Evolutionary conservation across 30 jellyfish, hydroid and myxozoan genomes (phyloP), one percentile per base, ranked within the genome.

Genomic region (Nemopilema nomurai): DNA sequence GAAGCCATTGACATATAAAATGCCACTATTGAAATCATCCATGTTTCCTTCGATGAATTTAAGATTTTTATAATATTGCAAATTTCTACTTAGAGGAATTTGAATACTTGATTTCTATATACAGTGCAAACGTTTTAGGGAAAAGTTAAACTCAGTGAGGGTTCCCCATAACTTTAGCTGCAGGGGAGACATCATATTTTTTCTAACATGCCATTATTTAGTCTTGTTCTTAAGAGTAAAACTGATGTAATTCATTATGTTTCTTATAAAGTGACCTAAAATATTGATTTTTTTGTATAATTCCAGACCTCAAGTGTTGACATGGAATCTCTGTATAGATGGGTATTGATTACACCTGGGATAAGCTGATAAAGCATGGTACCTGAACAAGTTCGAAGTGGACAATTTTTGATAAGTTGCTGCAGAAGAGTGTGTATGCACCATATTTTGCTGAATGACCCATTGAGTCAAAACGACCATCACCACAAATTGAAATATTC

Each of bases 341-440:
- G 57, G 6, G 57, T 41, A 6, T 6, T 41, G 57, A 3, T 41
- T 41, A 6, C 13, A 13, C 6, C 13, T 41, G 57, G 57, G 9
- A 6, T 41, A 41, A 3, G 6, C 13, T 13, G 57, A 41, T 41
- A 41, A 41, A 41, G 57, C 6, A 13, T 41, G 57, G 26, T 29
- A 83, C 86, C 86, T 83, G 92, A 3, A 83, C 71, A 31, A 83
- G 80, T 29, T 83, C 93, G 62, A 85, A 85, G 62, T 85, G 93
- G 28, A 74, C 62, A 17, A 85, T 85, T 63, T 74, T 85, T 49
- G 51, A 19, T 16, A 63, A 22, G 63, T 31, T 62, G 49, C 69
- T n/a, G 74, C 80, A 50, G 64, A 76, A 85, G 87, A 74, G 72
- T 62, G 70, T 65, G 86, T 83, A 83, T 16, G 69, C 79, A 13